Percentiles rank a stretch among this genome's conserved stretches.
phyloP scores from a whole-genome alignment of 2,113 vertebrate genomes.

The Elaphurus davidianus region DNA sequence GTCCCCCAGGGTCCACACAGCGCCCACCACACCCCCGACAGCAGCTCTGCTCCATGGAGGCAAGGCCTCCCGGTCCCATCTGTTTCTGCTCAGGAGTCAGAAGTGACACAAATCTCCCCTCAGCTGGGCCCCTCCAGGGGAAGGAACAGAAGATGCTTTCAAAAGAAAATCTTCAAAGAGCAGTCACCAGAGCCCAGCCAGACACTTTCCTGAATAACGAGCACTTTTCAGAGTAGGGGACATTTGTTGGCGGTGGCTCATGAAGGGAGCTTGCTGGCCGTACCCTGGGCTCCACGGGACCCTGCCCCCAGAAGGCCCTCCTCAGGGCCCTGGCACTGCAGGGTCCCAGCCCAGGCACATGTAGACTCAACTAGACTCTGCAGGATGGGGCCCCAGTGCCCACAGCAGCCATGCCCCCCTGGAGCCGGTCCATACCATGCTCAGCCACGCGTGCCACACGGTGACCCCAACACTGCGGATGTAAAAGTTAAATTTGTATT shows the following conservation, averaged over 20 bases:
- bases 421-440: not conserved
- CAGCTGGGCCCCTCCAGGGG: not conserved
- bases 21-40: not conserved
- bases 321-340: not conserved
- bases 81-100: not conserved
- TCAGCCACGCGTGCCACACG: fast-evolving
- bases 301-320: not conserved
- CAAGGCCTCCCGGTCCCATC: not conserved
- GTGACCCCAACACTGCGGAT: not conserved
- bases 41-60: not conserved
- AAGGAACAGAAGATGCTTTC: not conserved
- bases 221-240: not conserved
- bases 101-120: not conserved
- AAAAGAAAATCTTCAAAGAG: not conserved
- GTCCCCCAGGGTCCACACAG: fast-evolving
- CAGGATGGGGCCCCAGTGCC: fast-evolving
- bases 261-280: not conserved
- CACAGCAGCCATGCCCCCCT: fast-evolving
- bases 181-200: not conserved
- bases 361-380: not conserved
- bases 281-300: not conserved
- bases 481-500: not conserved
- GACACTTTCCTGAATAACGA: not conserved
- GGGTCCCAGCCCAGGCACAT: not conserved
- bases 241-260: not conserved